Evolutionary conservation across 2,797 vertebrate genomes (phyloP).

Genomic region (Pipistrellus kuhlii): DNA sequence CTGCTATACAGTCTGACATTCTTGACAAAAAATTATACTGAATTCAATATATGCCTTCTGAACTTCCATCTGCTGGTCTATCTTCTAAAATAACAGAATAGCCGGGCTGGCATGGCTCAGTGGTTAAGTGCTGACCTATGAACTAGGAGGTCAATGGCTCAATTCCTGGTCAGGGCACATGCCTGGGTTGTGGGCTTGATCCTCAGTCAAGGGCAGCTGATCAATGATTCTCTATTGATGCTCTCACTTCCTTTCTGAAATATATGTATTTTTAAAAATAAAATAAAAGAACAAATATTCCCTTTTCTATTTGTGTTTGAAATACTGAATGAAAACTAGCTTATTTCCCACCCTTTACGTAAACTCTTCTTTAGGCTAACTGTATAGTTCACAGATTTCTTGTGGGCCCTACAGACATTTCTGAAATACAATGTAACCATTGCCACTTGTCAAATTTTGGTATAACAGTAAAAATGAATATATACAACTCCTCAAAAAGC

Average conservation of each 20-base stretch:
- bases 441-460: conserved; percentile 48
- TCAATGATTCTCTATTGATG: too few species aligned
- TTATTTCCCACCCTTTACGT: neutral
- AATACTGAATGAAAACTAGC: conserved; percentile 38
- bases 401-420: neutral
- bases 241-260: too few species aligned
- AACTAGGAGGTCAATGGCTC: too few species aligned
- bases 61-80: conserved; percentile 21
- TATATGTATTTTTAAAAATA: neutral
- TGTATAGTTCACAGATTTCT: conserved; percentile 38
- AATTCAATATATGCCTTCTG: neutral
- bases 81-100: conserved; percentile 35
- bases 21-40: conserved; percentile 45
- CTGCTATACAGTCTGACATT: neutral
- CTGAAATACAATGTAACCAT: neutral
- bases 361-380: conserved; percentile 2
- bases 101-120: too few species aligned
- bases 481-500: neutral
- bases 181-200: too few species aligned
- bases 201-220: too few species aligned
- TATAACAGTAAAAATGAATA: conserved; percentile 42
- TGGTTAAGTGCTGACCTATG: too few species aligned
- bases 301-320: conserved; percentile 22
- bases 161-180: too few species aligned
- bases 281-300: conserved; percentile 31